These are phyloP conservation scores for Ormia ochracea DNA, from an alignment of 2,888 invertebrate genomes.

Conservation along the genomic window DNA sequence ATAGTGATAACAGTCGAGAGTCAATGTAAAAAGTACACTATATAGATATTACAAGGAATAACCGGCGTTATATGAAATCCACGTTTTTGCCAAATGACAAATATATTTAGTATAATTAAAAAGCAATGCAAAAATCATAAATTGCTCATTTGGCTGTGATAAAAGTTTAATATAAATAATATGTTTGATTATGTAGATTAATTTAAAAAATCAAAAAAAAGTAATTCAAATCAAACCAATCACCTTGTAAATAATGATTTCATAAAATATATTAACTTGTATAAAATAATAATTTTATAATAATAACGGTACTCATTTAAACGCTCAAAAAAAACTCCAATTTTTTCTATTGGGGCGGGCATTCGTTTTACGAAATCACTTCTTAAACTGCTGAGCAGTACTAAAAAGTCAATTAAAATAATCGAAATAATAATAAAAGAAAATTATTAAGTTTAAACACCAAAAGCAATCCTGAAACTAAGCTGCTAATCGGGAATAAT, in stretches of 20 bases:
- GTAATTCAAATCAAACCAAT: slow-evolving; percentile 27
- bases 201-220: slow-evolving; percentile 43
- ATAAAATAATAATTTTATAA: slow-evolving; percentile 15
- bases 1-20: slow-evolving; percentile 85
- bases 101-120: slow-evolving; percentile 33
- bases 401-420: neutral
- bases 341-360: neutral
- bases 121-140: slow-evolving; percentile 64
- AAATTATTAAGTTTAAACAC: too few species aligned
- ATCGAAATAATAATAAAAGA: neutral
- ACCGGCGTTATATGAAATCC: slow-evolving; percentile 4
- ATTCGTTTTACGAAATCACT: neutral
- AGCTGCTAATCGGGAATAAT: too few species aligned
- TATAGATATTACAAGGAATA: neutral
- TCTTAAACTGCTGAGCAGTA: neutral
- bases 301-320: neutral
- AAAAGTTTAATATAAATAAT: slow-evolving; percentile 63
- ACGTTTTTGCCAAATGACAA: slow-evolving; percentile 64
- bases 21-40: slow-evolving; percentile 77
- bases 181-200: slow-evolving; percentile 10
- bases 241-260: slow-evolving; percentile 38
- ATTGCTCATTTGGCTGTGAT: slow-evolving; percentile 74
- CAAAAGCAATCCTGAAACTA: too few species aligned
- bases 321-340: neutral
- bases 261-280: slow-evolving; percentile 10